Conservation (phyloP, 2,113 vertebrate genomes). For the Bubo blakistoni region DNA sequence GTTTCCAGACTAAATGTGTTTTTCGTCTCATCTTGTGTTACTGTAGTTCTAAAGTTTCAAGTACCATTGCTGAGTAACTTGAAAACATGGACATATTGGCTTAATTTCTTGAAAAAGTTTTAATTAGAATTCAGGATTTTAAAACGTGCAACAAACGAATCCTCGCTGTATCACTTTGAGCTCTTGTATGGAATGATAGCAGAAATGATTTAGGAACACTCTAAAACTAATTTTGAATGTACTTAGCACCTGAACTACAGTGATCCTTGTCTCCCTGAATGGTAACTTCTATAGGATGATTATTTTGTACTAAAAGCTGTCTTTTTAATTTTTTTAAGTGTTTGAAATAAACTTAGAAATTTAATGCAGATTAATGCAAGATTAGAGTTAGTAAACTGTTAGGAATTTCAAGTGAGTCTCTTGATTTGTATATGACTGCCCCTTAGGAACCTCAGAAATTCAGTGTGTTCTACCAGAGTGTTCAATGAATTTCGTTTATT, state of each 20-base stretch:
- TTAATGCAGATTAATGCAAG: not conserved
- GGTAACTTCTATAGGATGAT: not conserved
- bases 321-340: not conserved
- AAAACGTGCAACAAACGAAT: not conserved
- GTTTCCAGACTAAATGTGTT: not conserved
- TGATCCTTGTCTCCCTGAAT: not conserved
- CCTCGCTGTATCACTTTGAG: not conserved
- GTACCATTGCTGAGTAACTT: not conserved
- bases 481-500: not conserved
- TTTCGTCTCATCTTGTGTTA: fast-evolving
- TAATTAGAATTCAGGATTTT: not conserved
- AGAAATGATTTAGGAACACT: not conserved
- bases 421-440: not conserved
- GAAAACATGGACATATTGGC: not conserved
- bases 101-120: not conserved
- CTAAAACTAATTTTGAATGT: not conserved
- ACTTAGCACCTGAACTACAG: not conserved
- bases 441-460: not conserved
- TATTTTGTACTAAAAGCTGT: not conserved
- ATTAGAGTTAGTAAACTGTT: not conserved
- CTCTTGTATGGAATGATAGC: not conserved
- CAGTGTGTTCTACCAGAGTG: not conserved
- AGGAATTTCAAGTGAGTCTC: not conserved
- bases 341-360: not conserved
- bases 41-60: not conserved